Base-by-base conservation (phyloP, 2,888 invertebrate genomes). In the Cheilosia scutellata region DNA sequence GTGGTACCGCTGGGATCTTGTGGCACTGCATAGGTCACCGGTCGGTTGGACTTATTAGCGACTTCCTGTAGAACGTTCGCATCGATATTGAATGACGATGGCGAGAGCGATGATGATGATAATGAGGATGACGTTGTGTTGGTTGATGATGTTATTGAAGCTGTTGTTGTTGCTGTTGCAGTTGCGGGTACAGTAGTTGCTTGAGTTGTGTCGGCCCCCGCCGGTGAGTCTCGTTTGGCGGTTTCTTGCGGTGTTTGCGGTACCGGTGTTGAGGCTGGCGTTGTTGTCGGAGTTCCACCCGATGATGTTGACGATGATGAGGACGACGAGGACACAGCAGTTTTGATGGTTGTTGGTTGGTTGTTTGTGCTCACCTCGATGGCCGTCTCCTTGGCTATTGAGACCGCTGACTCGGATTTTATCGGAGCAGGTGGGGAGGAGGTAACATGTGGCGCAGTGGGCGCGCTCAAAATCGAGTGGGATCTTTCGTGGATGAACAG, bases 401-500 rank as follows among this genome's bases (percentile, higher is more conserved):
- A 86, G 93, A 91, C 87, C 89, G 91, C 88, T 87, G 90, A 83
- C 89, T 90, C 88, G 86, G 90, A 82, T 83, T 91, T 89, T 40
- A 88, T 87, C 53, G 82, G 86, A 78, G 68, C 74, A 51, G 87
- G 74, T 75, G 82, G 80, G 44, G 55, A 88, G 55, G 89, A 87
- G 58, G 82, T 9, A 20, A 16, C 16, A 37, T 37, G 76, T 31
- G 68, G 62, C 0, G 53, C n/a, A n/a, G 89, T 89, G 63, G 70
- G 47, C 2, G 42, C 89, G 77, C 89, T 92, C 16, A 92, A 88
- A 82, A 92, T 89, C 40, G 93, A 93, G 92, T 98, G 98, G 51
- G 97, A 96, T 89, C 97, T 95, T 92, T 98, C 98, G 93, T 98
- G 98, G 65, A 98, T 96, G 92, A 97, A 97, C 88, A 98, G 94